Evolutionary conservation across 2,113 vertebrate species (phyloP).

Genomic region (Odontesthes bonariensis): DNA sequence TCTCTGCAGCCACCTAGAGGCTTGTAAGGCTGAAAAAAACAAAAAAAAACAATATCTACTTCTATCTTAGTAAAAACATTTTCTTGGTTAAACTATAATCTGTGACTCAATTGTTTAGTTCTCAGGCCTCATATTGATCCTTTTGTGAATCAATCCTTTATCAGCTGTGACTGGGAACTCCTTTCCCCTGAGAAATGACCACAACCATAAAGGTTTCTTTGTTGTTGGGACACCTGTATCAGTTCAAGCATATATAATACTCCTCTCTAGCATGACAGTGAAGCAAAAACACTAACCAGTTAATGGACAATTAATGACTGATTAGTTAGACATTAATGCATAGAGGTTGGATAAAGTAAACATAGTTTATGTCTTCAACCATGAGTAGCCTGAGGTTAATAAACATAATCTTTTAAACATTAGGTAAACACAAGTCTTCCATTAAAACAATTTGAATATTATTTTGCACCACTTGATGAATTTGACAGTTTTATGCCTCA

Average conservation of each 20-base stretch:
- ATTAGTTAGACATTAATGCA: too few relatives aligned
- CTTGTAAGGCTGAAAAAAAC: too few relatives aligned
- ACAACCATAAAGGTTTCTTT: background rate
- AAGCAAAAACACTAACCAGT: background rate
- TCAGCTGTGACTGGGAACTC: background rate
- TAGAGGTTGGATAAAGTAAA: too few relatives aligned
- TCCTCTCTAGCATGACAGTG: background rate
- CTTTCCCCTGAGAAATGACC: background rate
- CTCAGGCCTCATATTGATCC: background rate
- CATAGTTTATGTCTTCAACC: too few relatives aligned
- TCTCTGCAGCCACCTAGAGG: too few relatives aligned
- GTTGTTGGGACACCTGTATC: constrained; percentile 1
- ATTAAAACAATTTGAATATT: too few relatives aligned
- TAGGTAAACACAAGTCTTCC: too few relatives aligned
- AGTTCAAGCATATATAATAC: constrained; percentile 27
- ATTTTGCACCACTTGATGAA: too few relatives aligned
- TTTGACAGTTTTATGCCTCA: background rate
- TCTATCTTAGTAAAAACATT: background rate
- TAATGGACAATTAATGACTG: background rate
- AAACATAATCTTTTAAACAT: too few relatives aligned
- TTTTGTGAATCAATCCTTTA: background rate
- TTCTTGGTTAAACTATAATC: background rate
- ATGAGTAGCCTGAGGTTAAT: too few relatives aligned
- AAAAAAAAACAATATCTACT: too few relatives aligned
- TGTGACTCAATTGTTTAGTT: background rate